Conservation (phyloP, 2,113 vertebrate species). For the Silurus glanis region DNA sequence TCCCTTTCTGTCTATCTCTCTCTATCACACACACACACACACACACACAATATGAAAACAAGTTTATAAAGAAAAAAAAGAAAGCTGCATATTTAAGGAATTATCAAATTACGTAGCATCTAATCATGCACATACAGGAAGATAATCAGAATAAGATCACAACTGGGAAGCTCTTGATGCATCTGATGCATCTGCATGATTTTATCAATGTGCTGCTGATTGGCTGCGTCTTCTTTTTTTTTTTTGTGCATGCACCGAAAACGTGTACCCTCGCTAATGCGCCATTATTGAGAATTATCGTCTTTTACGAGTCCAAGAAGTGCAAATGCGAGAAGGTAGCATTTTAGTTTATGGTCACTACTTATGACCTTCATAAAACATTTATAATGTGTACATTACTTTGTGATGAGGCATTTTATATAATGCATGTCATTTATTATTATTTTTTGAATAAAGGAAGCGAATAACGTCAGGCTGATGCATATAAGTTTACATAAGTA, state of each 20-base stretch:
- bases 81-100: neutral
- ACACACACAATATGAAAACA: neutral
- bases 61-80: neutral
- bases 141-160: neutral
- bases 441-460: neutral
- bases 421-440: neutral
- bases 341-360: conserved; percentile 19
- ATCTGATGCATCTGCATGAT: neutral
- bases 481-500: neutral
- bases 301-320: conserved; percentile 21
- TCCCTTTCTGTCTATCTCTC: neutral
- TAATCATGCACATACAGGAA: neutral
- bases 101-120: neutral
- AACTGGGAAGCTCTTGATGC: neutral
- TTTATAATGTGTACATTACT: conserved; percentile 11
- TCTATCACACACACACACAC: neutral
- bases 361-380: conserved; percentile 17
- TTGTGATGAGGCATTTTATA: neutral
- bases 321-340: conserved; percentile 16
- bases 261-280: neutral
- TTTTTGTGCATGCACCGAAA: neutral
- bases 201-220: neutral
- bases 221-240: neutral
- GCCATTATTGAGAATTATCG: neutral
- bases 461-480: neutral